Conservation (phyloP, 2,113 vertebrate species). For the Pterocles burchelli region DNA sequence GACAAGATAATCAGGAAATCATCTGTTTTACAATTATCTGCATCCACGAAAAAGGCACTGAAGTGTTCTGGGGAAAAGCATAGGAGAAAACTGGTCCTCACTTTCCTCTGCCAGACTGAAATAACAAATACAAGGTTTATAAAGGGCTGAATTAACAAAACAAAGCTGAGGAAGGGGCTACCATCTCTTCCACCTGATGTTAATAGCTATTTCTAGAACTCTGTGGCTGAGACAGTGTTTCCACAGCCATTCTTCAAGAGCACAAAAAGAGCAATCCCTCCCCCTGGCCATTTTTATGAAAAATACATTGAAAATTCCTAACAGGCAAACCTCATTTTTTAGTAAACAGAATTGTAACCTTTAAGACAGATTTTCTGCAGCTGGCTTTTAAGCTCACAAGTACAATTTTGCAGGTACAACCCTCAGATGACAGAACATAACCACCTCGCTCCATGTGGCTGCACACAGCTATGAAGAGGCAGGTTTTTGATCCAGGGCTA, state of each 20-base stretch:
- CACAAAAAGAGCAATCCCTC: neutral
- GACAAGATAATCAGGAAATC: neutral
- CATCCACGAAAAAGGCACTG: neutral
- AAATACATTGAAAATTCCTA: neutral
- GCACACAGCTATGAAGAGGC: neutral
- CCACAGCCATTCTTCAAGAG: neutral
- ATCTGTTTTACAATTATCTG: neutral
- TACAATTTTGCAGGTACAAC: neutral
- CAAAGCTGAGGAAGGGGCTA: neutral
- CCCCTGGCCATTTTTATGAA: neutral
- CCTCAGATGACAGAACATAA: neutral
- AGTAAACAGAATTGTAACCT: neutral
- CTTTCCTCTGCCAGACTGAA: neutral
- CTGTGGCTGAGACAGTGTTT: neutral
- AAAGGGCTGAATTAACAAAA: neutral
- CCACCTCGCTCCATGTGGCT: neutral
- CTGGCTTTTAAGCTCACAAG: neutral
- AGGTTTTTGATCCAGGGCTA: neutral
- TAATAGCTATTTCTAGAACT: neutral
- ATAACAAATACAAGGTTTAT: neutral
- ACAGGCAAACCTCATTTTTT: neutral
- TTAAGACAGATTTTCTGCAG: neutral
- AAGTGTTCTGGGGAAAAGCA: neutral
- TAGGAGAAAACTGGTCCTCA: neutral
- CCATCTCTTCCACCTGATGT: neutral